phyloP scores from a whole-genome alignment of 2,113 vertebrate genomes.

The Pungitius pungitius region DNA sequence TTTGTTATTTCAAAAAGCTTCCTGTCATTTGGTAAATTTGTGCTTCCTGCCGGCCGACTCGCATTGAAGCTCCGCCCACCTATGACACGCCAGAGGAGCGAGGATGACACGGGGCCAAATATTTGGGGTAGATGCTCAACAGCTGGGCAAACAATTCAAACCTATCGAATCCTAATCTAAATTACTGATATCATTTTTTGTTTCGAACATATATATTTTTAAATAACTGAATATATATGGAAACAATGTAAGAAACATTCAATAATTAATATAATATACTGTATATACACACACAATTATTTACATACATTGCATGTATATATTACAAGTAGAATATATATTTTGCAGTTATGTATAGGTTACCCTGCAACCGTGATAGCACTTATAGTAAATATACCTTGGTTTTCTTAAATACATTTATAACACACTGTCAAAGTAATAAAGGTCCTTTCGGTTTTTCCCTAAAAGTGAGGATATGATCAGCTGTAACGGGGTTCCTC shows the following conservation, averaged over 20 bases:
- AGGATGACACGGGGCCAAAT: not conserved
- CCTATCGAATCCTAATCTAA: no score
- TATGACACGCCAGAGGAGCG: not conserved
- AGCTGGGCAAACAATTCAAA: not conserved
- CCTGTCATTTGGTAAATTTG: constrained; percentile 1
- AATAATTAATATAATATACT: no score
- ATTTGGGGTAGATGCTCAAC: not conserved
- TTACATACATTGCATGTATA: no score
- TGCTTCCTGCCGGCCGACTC: constrained; percentile 4
- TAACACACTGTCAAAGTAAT: no score
- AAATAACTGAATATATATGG: no score
- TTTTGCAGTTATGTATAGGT: not conserved
- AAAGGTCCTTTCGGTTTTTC: not conserved
- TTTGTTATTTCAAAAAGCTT: not conserved
- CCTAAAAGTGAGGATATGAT: not conserved
- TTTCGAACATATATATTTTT: no score
- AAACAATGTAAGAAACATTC: no score
- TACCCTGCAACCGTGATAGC: not conserved
- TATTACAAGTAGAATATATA: no score
- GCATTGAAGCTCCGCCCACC: constrained; percentile 19
- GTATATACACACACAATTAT: no score
- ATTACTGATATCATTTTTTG: no score
- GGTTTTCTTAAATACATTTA: not conserved
- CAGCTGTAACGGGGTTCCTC: no score
- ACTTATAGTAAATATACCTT: not conserved